phyloP scores from a whole-genome alignment of 2,113 vertebrate genomes.

The Solea senegalensis region DNA sequence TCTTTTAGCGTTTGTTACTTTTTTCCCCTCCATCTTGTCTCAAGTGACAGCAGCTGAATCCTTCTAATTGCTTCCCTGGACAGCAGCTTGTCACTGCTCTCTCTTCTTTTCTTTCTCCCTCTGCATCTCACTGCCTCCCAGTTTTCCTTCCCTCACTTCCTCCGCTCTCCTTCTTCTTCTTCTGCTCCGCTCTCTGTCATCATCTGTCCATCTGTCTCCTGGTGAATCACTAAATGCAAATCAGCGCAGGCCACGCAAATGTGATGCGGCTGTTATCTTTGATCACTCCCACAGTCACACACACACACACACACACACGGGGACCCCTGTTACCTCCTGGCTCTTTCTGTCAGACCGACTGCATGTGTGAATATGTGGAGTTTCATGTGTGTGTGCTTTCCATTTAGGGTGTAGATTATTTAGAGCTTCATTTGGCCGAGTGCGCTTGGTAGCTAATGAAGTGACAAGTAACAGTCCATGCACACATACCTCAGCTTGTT shows the following conservation, averaged over 20 bases:
- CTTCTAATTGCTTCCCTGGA: constrained; percentile 68
- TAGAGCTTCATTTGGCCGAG: constrained; percentile 22
- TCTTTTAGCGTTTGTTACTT: constrained; percentile 34
- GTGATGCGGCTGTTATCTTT: constrained; percentile 52
- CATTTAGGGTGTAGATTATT: constrained; percentile 7
- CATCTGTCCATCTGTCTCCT: constrained; percentile 67
- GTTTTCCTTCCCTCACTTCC: neutral
- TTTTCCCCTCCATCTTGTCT: constrained; percentile 34
- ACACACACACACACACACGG: constrained; percentile 4
- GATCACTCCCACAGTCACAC: constrained; percentile 17
- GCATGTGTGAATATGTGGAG: constrained; percentile 14
- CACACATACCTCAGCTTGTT: neutral
- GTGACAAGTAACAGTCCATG: neutral
- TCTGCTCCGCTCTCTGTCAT: constrained; percentile 30
- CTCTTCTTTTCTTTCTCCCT: neutral
- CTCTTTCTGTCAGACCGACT: constrained; percentile 11
- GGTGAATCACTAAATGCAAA: constrained; percentile 66
- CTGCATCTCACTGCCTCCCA: neutral
- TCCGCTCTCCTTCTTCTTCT: neutral
- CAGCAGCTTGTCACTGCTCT: constrained; percentile 52
- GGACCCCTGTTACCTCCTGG: neutral
- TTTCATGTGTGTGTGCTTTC: neutral
- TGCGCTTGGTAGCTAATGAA: constrained; percentile 35
- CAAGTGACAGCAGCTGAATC: constrained; percentile 54
- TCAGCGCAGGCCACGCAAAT: constrained; percentile 44